Percentiles rank a stretch among this genome's conserved stretches.
Evolutionary conservation across 2,888 invertebrate species (phyloP).

Genomic region (Galerucella nymphaeae): DNA sequence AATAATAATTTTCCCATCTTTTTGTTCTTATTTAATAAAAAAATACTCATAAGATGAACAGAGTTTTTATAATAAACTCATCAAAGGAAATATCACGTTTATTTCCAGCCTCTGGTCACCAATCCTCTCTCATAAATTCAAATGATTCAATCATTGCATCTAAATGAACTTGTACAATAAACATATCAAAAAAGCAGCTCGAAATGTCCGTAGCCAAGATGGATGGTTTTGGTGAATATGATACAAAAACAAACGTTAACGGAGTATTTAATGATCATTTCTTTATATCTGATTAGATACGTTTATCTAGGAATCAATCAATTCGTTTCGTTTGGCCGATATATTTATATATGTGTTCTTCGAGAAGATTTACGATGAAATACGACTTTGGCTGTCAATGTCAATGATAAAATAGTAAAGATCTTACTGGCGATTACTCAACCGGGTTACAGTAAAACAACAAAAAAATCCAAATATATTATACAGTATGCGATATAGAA

Average conservation of each 20-base stretch:
- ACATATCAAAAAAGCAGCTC: constrained; percentile 2
- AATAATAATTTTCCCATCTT: too few species aligned
- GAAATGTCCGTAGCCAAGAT: constrained; percentile 7
- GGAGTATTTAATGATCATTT: constrained; percentile 22
- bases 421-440: background rate
- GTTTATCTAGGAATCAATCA: constrained; percentile 29
- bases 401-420: constrained; percentile 9
- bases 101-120: background rate
- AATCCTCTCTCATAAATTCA: background rate
- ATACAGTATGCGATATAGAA: too few species aligned
- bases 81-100: background rate
- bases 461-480: too few species aligned
- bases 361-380: background rate
- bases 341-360: constrained; percentile 8
- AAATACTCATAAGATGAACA: background rate
- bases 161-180: background rate
- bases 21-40: constrained; percentile 49
- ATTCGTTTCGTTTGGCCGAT: constrained; percentile 26
- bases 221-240: constrained; percentile 17
- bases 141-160: constrained; percentile 2
- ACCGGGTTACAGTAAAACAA: background rate
- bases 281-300: constrained; percentile 32
- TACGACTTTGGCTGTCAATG: background rate
- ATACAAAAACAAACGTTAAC: constrained; percentile 19
- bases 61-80: background rate